These are phyloP conservation scores for Sebastes oblongus DNA, from an alignment of 2,797 vertebrate genomes.

Conservation along the genomic window DNA sequence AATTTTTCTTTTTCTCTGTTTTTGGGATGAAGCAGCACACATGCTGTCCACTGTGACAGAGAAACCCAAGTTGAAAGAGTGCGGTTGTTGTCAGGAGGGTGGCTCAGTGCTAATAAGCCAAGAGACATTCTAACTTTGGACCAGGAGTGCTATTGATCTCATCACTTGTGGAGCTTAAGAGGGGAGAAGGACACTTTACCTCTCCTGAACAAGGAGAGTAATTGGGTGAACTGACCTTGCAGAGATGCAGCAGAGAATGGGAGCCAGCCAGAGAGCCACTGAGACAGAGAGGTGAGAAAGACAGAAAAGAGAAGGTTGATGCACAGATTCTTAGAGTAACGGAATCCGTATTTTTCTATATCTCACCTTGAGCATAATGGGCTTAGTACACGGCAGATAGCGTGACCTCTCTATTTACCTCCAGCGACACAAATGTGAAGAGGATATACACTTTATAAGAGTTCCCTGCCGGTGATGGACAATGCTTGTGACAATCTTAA, in stretches of 20 bases:
- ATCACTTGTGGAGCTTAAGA: conserved; percentile 28
- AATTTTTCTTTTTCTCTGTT: neutral
- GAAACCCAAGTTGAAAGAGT: conserved; percentile 9
- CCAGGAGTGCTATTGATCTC: conserved; percentile 58
- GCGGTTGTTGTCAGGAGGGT: neutral
- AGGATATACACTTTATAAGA: neutral
- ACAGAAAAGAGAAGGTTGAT: neutral
- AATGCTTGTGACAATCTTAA: neutral
- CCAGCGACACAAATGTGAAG: neutral
- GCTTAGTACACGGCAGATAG: neutral
- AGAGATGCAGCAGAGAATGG: neutral
- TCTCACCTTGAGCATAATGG: neutral
- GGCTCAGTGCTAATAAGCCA: conserved; percentile 17
- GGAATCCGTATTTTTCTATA: neutral
- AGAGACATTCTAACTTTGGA: conserved; percentile 46
- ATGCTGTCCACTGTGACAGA: neutral
- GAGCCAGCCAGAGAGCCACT: neutral
- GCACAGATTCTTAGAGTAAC: neutral
- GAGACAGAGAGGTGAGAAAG: neutral
- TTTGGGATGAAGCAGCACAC: neutral
- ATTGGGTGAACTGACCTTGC: conserved; percentile 54
- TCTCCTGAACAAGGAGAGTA: conserved; percentile 28
- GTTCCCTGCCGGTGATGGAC: neutral
- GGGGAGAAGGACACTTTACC: conserved; percentile 42
- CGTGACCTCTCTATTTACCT: neutral